Evolutionary conservation across 2,888 invertebrate species (phyloP).

Genomic region (Orthonychiurus folsomi): DNA sequence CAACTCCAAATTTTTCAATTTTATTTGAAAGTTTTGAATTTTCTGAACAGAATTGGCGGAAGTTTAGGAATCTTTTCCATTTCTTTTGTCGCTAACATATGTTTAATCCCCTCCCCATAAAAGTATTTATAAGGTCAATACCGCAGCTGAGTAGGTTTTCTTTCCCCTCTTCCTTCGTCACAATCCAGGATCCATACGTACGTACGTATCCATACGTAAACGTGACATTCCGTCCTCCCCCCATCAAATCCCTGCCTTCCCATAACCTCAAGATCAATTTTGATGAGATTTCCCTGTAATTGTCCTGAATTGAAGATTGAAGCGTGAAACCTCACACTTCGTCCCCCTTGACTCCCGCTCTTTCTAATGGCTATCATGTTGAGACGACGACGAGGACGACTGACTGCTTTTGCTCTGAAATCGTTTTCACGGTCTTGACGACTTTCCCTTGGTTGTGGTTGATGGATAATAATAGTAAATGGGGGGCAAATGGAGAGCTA

Average conservation of each 20-base stretch:
- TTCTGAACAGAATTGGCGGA: too few species aligned
- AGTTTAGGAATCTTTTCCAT: too few species aligned
- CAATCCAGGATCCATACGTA: too few species aligned
- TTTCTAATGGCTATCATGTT: background rate
- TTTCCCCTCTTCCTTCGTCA: background rate
- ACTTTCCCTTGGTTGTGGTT: too few species aligned
- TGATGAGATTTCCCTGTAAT: conserved; percentile 34
- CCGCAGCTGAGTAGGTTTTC: too few species aligned
- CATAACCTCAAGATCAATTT: conserved; percentile 25
- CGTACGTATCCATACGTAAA: too few species aligned
- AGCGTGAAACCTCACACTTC: background rate
- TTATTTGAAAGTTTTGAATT: too few species aligned
- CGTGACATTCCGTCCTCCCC: background rate
- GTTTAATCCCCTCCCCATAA: too few species aligned
- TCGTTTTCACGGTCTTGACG: background rate
- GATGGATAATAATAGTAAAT: background rate
- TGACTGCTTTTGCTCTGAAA: background rate
- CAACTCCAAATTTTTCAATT: too few species aligned
- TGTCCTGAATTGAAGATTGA: conserved; percentile 10
- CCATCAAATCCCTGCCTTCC: background rate
- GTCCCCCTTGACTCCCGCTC: background rate
- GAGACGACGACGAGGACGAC: background rate
- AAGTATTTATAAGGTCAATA: too few species aligned
- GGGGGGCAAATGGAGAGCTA: background rate
- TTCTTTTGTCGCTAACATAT: too few species aligned